These are phyloP conservation scores for Oreochromis niloticus DNA, from an alignment of 2,113 vertebrate species.

Conservation along the genomic window DNA sequence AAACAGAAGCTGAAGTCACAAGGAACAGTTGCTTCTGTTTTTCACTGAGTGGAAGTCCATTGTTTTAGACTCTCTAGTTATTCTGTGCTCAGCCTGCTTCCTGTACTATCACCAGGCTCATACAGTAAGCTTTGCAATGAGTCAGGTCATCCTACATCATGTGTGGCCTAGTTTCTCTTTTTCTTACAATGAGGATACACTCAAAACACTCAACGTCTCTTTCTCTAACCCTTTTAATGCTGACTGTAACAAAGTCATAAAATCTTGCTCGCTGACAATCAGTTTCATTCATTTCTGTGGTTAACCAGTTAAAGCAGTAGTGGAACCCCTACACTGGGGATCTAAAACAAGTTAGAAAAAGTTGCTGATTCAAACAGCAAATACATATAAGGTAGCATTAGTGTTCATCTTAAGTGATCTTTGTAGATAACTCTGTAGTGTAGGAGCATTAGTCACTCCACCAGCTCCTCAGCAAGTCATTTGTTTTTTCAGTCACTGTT, in stretches of 20 bases:
- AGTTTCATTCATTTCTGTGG: rapidly evolving
- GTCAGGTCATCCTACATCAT: slow-evolving; percentile 1
- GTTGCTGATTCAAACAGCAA: background rate
- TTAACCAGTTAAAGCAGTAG: background rate
- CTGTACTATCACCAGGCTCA: slow-evolving; percentile 32
- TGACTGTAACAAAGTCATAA: background rate
- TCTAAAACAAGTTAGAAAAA: background rate
- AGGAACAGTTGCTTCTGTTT: slow-evolving; percentile 33
- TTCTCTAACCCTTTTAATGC: background rate
- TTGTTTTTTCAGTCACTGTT: background rate
- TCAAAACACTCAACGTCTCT: background rate
- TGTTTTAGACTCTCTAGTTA: slow-evolving; percentile 53
- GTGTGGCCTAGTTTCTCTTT: background rate
- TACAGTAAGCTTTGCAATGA: background rate
- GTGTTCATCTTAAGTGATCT: background rate
- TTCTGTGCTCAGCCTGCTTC: slow-evolving; percentile 39
- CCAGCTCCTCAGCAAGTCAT: background rate
- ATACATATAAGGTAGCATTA: background rate
- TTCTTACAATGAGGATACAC: background rate
- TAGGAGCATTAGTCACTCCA: background rate
- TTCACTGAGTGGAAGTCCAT: slow-evolving; percentile 33
- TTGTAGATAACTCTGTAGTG: background rate
- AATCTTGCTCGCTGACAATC: background rate
- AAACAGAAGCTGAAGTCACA: slow-evolving; percentile 60
- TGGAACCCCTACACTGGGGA: background rate